Conservation (phyloP, 2,113 vertebrate species). For the Orthonyx spaldingii region DNA sequence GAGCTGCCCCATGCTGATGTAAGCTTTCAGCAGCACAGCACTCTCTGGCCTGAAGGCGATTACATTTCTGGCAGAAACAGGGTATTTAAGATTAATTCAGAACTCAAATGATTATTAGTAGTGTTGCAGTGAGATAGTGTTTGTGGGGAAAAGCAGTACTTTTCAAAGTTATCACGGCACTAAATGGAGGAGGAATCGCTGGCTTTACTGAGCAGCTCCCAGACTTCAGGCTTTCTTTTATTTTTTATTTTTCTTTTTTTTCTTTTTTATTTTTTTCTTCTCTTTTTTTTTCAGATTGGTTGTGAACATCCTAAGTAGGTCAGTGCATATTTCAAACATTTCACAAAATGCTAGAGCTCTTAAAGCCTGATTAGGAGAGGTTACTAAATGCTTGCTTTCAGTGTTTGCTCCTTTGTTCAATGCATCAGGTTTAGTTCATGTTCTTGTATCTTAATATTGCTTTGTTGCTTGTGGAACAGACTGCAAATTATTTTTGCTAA, state of each 20-base stretch:
- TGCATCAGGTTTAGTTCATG: background rate
- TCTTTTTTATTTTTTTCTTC: background rate
- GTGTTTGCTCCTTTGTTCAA: background rate
- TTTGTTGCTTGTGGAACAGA: background rate
- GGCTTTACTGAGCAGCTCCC: background rate
- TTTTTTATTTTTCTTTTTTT: no score
- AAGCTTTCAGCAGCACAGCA: background rate
- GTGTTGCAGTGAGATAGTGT: background rate
- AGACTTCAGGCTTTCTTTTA: background rate
- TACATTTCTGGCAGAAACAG: background rate
- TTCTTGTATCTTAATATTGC: background rate
- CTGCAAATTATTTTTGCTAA: background rate
- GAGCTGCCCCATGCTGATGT: background rate
- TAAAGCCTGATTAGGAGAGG: slow-evolving; percentile 25
- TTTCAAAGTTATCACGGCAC: background rate
- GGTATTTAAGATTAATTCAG: background rate
- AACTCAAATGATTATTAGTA: background rate
- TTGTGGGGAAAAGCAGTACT: background rate
- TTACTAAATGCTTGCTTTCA: background rate
- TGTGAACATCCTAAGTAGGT: slow-evolving; percentile 37
- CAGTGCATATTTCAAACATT: slow-evolving; percentile 28
- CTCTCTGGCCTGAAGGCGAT: background rate
- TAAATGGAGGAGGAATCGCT: background rate
- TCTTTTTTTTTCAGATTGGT: background rate
- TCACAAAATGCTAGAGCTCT: background rate